These are phyloP conservation scores for Blennius ocellaris DNA, from an alignment of 2,113 vertebrate species.

Conservation along the genomic window DNA sequence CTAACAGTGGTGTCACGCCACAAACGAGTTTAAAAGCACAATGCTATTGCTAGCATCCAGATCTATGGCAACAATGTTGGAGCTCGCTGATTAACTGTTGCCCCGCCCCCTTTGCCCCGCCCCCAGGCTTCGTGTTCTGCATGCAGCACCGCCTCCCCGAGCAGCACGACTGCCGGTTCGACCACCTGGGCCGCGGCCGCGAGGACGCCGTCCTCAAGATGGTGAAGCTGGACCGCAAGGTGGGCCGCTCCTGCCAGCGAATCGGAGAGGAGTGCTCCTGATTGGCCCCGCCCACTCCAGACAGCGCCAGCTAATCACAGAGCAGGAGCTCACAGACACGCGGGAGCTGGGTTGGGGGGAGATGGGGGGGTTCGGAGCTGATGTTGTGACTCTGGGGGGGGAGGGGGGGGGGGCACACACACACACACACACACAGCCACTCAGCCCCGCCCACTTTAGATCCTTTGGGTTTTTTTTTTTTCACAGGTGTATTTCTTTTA, in stretches of 20 bases:
- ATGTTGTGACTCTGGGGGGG: slow-evolving; percentile 36
- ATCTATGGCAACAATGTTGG: too few relatives aligned
- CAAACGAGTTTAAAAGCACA: too few relatives aligned
- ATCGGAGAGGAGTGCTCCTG: slow-evolving; percentile 98
- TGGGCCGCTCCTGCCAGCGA: slow-evolving; percentile 98
- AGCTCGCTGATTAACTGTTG: too few relatives aligned
- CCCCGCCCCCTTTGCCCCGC: not conserved
- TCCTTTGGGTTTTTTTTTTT: too few relatives aligned
- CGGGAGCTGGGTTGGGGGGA: slow-evolving; percentile 15
- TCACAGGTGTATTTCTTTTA: too few relatives aligned
- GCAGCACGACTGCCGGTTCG: slow-evolving; percentile 97
- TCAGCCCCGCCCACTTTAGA: too few relatives aligned
- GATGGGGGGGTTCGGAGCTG: slow-evolving; percentile 14
- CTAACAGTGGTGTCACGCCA: too few relatives aligned
- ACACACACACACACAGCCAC: too few relatives aligned
- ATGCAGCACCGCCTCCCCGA: slow-evolving; percentile 97
- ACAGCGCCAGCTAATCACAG: slow-evolving; percentile 24
- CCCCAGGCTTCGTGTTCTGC: slow-evolving; percentile 94
- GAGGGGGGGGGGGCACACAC: not conserved
- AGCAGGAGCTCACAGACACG: slow-evolving; percentile 54
- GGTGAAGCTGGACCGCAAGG: slow-evolving; percentile 99
- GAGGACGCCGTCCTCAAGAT: slow-evolving; percentile 99
- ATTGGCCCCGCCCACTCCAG: slow-evolving; percentile 56
- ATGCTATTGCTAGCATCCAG: too few relatives aligned
- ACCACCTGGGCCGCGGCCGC: slow-evolving; percentile 95